Evolutionary conservation across 2,797 vertebrate genomes (phyloP).

Genomic region (Microctenopoma lineatum): DNA sequence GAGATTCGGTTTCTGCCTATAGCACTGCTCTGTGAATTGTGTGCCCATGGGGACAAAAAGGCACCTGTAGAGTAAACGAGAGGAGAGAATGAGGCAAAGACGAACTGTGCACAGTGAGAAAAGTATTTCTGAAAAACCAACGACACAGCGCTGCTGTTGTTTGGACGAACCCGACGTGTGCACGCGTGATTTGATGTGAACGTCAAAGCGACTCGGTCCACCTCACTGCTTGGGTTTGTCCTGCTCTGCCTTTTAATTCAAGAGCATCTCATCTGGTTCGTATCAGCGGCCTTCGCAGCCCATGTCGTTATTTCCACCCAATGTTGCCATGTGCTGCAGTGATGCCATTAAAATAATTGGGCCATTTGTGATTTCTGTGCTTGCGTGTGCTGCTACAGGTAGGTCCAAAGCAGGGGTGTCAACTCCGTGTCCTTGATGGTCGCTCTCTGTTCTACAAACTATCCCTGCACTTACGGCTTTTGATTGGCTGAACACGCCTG

Average conservation of each 20-base stretch:
- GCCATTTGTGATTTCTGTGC: slow-evolving; percentile 39
- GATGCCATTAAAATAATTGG: slow-evolving; percentile 61
- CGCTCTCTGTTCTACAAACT: too few relatives aligned
- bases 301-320: slow-evolving; percentile 70
- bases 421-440: too few relatives aligned
- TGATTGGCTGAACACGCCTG: too few relatives aligned
- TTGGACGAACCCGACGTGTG: slow-evolving; percentile 19
- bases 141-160: neutral
- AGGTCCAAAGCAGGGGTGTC: slow-evolving; percentile 11
- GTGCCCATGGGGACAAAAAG: neutral
- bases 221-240: slow-evolving; percentile 16
- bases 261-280: slow-evolving; percentile 76
- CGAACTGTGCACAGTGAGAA: neutral
- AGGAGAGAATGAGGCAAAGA: neutral
- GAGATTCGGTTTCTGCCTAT: slow-evolving; percentile 7
- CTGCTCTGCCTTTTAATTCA: slow-evolving; percentile 48
- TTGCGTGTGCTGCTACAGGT: slow-evolving; percentile 43
- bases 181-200: slow-evolving; percentile 16
- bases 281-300: slow-evolving; percentile 69
- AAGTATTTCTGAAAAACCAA: slow-evolving; percentile 1
- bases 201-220: slow-evolving; percentile 22
- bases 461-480: too few relatives aligned
- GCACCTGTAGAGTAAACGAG: slow-evolving; percentile 25
- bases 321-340: slow-evolving; percentile 58
- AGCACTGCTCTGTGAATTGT: slow-evolving; percentile 1